phyloP scores from a whole-genome alignment of 1,140 invertebrate species.

The Drosophila hydei region DNA sequence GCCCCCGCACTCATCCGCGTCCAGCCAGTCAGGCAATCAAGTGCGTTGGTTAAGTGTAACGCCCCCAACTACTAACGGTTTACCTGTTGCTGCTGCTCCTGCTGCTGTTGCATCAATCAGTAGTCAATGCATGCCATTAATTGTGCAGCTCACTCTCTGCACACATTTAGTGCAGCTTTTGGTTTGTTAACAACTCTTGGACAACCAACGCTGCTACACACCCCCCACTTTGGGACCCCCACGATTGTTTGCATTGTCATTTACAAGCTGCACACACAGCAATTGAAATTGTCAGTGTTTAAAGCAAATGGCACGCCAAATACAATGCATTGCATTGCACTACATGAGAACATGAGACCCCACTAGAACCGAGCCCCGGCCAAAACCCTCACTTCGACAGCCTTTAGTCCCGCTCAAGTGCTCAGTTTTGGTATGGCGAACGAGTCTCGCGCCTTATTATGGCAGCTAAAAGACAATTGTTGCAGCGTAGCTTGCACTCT shows the following conservation, averaged over 20 bases:
- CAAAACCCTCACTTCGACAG: not conserved
- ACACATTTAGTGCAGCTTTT: slow-evolving; percentile 7
- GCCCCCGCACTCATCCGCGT: slow-evolving; percentile 15
- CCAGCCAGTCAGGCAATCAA: slow-evolving; percentile 52
- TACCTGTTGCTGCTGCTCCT: slow-evolving; percentile 44
- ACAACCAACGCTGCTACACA: slow-evolving; percentile 3
- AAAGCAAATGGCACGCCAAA: slow-evolving; percentile 52
- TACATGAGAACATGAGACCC: slow-evolving; percentile 24
- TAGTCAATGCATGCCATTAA: slow-evolving; percentile 41
- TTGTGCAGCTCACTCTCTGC: slow-evolving; percentile 11
- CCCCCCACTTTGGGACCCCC: not conserved
- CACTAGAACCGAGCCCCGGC: not conserved
- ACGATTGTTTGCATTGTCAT: slow-evolving; percentile 40
- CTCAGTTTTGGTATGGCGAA: slow-evolving; percentile 20
- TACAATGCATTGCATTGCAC: slow-evolving; percentile 59
- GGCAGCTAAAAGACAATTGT: slow-evolving; percentile 43
- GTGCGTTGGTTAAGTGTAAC: slow-evolving; percentile 1
- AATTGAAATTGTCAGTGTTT: slow-evolving; percentile 70
- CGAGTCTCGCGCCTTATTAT: slow-evolving; percentile 22
- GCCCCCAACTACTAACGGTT: not conserved
- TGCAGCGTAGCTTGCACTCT: slow-evolving; percentile 3
- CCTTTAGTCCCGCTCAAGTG: slow-evolving; percentile 8
- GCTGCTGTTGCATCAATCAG: slow-evolving; percentile 36
- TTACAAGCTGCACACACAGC: slow-evolving; percentile 36
- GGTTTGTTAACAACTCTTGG: slow-evolving; percentile 36